Conservation (phyloP, 2,113 vertebrate species). For the Loxodonta africana region DNA sequence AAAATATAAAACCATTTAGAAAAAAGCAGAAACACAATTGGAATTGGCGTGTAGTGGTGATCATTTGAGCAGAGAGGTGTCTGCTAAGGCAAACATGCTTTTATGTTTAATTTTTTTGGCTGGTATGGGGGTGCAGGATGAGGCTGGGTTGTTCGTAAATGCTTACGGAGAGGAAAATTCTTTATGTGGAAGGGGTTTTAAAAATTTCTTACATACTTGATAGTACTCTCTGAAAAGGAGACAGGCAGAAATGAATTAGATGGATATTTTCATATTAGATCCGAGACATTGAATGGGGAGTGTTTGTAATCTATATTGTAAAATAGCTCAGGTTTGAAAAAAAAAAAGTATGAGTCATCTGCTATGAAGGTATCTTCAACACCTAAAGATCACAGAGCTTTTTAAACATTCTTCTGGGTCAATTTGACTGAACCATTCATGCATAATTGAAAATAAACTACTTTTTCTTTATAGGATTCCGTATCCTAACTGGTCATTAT, state of each 20-base stretch:
- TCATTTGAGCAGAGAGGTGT: constrained; percentile 24
- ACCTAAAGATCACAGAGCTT: constrained; percentile 26
- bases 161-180: background rate
- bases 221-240: background rate
- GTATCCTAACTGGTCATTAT: background rate
- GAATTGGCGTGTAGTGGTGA: background rate
- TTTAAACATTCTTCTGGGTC: constrained; percentile 61
- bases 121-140: background rate
- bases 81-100: background rate
- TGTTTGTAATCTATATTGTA: constrained; percentile 62
- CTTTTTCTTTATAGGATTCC: background rate
- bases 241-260: background rate
- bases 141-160: background rate
- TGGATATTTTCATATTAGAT: background rate
- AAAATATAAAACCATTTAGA: constrained; percentile 56
- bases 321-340: constrained; percentile 57
- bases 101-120: constrained; percentile 13
- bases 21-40: constrained; percentile 18
- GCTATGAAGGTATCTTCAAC: background rate
- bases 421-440: background rate
- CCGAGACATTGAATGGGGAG: constrained; percentile 13
- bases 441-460: constrained; percentile 37
- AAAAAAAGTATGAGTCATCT: constrained; percentile 57
- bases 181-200: background rate
- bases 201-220: background rate